Conservation (phyloP, 2,113 vertebrate species). For the Pedetes capensis region DNA sequence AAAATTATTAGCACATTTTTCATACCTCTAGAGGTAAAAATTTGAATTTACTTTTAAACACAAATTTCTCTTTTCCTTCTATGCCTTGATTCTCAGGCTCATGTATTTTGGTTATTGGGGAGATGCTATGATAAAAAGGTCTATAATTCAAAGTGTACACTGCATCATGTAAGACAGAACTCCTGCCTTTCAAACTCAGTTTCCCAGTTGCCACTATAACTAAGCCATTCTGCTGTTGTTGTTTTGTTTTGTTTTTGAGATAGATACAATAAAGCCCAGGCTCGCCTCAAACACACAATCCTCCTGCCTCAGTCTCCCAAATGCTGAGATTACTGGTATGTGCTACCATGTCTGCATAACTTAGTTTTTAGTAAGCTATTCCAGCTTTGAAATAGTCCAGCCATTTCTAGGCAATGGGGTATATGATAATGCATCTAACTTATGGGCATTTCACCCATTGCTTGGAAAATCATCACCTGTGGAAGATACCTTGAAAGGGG, state of each 20-base stretch:
- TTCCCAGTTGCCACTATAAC: background rate
- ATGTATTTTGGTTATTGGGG: background rate
- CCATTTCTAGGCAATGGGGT: background rate
- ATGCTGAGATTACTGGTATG: too few relatives aligned
- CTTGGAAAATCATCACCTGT: background rate
- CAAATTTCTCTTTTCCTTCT: background rate
- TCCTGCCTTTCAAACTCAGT: background rate
- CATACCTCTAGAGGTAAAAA: background rate
- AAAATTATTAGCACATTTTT: constrained; percentile 32
- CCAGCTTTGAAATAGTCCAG: background rate
- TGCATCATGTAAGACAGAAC: background rate
- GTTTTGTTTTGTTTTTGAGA: too few relatives aligned
- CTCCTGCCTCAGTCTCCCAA: too few relatives aligned
- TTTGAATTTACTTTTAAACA: constrained; percentile 39
- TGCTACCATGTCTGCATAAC: too few relatives aligned
- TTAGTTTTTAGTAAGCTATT: background rate
- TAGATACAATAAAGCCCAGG: too few relatives aligned
- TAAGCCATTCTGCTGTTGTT: too few relatives aligned
- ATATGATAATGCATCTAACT: background rate
- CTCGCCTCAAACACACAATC: too few relatives aligned
- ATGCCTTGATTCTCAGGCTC: background rate
- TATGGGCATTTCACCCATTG: background rate
- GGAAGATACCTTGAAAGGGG: background rate
- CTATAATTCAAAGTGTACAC: background rate
- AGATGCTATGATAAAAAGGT: background rate